phyloP scores from a whole-genome alignment of 2,797 vertebrate genomes.

The Galago senegalensis region DNA sequence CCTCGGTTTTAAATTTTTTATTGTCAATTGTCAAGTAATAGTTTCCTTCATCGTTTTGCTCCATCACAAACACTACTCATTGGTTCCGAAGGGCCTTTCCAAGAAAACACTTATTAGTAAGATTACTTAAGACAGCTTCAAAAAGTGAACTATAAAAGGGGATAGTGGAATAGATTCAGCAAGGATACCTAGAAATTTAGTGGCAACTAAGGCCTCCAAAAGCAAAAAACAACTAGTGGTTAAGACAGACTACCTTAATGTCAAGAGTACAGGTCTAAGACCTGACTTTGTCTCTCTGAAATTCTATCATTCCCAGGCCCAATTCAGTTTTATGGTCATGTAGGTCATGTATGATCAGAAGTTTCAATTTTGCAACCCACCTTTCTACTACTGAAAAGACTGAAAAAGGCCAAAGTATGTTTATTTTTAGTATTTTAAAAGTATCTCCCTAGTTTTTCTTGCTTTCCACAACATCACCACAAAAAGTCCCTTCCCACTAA shows the following conservation, averaged over 20 bases:
- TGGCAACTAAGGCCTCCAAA: background rate
- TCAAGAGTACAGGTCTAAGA: background rate
- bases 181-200: background rate
- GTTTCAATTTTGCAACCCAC: background rate
- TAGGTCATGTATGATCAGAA: background rate
- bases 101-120: background rate
- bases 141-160: background rate
- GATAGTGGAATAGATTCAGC: background rate
- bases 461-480: background rate
- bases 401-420: background rate
- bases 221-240: background rate
- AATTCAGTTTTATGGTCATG: background rate
- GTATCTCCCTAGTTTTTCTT: background rate
- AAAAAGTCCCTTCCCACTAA: background rate
- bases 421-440: background rate
- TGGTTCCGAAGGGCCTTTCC: background rate
- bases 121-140: background rate
- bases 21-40: conserved; percentile 7
- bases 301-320: background rate
- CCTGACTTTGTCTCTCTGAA: background rate
- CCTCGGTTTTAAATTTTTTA: no score
- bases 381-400: background rate
- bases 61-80: background rate
- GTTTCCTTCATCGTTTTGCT: background rate
- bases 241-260: background rate